A percentile compares a stretch with the other conserved stretches of the same genome.
Conservation (phyloP, 2,113 vertebrate genomes). For the Bagarius yarrelli region DNA sequence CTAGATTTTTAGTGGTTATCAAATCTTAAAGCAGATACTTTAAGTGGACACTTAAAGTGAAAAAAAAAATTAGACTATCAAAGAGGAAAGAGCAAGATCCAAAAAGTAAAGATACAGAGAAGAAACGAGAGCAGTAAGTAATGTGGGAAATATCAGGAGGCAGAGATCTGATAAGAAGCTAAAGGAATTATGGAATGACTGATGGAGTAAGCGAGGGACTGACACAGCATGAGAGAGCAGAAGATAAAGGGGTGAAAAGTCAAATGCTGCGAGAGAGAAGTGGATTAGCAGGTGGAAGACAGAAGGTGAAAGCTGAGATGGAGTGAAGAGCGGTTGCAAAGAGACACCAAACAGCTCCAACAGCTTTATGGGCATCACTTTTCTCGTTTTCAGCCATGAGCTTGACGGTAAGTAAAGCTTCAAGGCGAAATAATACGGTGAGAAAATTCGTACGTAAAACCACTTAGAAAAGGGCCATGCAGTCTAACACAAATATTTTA, state of each 20-base stretch:
- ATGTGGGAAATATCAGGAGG: conserved; percentile 8
- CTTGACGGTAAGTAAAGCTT: neutral
- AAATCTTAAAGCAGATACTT: neutral
- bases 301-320: conserved; percentile 19
- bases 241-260: conserved; percentile 13
- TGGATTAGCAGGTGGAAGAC: conserved; percentile 39
- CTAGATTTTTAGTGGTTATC: no score
- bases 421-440: neutral
- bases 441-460: neutral
- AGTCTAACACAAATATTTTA: neutral
- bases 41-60: no score
- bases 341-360: conserved; percentile 9
- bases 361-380: neutral
- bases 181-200: conserved; percentile 22
- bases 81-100: neutral
- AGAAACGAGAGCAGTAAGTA: neutral
- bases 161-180: conserved; percentile 4
- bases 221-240: conserved; percentile 1
- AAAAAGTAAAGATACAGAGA: neutral
- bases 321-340: neutral
- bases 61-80: neutral
- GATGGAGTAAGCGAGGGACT: conserved; percentile 9
- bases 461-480: neutral
- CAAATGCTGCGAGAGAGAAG: conserved; percentile 9
- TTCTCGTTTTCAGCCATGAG: neutral